These are phyloP conservation scores for Lanistes nyassanus DNA, from an alignment of 1,140 invertebrate species.

Conservation along the genomic window DNA sequence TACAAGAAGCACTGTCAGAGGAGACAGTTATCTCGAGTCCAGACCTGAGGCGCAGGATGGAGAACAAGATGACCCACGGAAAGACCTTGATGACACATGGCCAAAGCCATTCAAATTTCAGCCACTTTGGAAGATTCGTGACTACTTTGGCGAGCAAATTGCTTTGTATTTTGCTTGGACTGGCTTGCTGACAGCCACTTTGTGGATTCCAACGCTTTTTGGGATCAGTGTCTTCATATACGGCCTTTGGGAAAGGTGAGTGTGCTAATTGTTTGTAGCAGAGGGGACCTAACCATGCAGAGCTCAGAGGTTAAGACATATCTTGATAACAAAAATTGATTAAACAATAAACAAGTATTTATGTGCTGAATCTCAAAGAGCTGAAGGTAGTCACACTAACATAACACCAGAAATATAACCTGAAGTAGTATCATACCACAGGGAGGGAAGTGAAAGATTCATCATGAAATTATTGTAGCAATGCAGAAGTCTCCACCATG, in stretches of 20 bases:
- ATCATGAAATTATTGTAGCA: no score
- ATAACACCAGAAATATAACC: no score
- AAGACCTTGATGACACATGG: constrained; percentile 58
- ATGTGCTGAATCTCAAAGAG: no score
- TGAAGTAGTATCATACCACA: no score
- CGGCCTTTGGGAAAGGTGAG: constrained; percentile 62
- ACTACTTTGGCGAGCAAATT: constrained; percentile 69
- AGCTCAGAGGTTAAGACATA: no score
- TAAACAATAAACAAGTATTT: no score
- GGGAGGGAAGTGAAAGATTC: no score
- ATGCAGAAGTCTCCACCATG: no score
- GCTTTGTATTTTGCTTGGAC: constrained; percentile 69
- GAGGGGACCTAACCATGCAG: no score
- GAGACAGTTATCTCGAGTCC: constrained; percentile 29
- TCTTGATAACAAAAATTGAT: no score
- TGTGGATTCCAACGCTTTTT: constrained; percentile 66
- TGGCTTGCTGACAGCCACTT: constrained; percentile 58
- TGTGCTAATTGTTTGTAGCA: not conserved
- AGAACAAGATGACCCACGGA: constrained; percentile 40
- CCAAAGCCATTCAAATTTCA: constrained; percentile 60
- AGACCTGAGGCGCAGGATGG: not conserved
- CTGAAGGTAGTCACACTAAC: no score
- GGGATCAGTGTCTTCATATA: constrained; percentile 66
- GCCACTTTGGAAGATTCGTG: constrained; percentile 64
- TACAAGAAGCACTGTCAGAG: constrained; percentile 31